Percentiles rank a stretch among this genome's conserved stretches.
Evolutionary conservation across 2,888 invertebrate species (phyloP).

Genomic region (Andrena trimmerana): DNA sequence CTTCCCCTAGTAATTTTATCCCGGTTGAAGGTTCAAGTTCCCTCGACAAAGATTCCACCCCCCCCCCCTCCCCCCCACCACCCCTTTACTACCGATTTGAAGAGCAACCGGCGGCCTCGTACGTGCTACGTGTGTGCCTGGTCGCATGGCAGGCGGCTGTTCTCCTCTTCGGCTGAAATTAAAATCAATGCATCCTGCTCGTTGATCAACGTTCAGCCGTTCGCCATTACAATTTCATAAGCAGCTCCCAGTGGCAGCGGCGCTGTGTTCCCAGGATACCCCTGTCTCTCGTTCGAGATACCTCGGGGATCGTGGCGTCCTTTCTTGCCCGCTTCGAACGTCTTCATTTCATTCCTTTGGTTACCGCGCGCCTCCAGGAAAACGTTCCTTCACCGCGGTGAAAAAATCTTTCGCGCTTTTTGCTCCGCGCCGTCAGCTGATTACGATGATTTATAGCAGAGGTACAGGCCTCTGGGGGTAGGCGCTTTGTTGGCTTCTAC

Average conservation of each 20-base stretch:
- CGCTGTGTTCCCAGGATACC: conserved; percentile 3
- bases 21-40: conserved; percentile 77
- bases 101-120: conserved; percentile 26
- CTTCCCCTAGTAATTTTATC: conserved; percentile 79
- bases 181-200: conserved; percentile 28
- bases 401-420: conserved; percentile 54
- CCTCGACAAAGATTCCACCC: conserved; percentile 72
- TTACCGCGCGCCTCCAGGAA: conserved; percentile 37
- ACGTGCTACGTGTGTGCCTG: neutral
- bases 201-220: neutral
- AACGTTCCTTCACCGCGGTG: conserved; percentile 10
- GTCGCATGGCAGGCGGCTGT: conserved; percentile 5
- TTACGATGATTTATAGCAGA: conserved; percentile 67
- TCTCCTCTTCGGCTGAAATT: conserved; percentile 32
- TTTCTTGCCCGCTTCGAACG: conserved; percentile 55
- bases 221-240: conserved; percentile 50
- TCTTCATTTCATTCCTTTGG: conserved; percentile 55
- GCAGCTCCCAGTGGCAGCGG: conserved; percentile 7
- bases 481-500: conserved; percentile 30
- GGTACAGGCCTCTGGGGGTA: conserved; percentile 50
- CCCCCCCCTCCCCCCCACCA: conserved; percentile 44
- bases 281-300: conserved; percentile 28
- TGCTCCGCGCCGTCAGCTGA: conserved; percentile 59
- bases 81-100: conserved; percentile 56
- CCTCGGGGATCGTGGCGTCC: conserved; percentile 16